Percentiles rank a stretch among this genome's conserved stretches.
Evolutionary conservation across 2,113 vertebrate genomes (phyloP).

Genomic region (Protobothrops mucrosquamatus): DNA sequence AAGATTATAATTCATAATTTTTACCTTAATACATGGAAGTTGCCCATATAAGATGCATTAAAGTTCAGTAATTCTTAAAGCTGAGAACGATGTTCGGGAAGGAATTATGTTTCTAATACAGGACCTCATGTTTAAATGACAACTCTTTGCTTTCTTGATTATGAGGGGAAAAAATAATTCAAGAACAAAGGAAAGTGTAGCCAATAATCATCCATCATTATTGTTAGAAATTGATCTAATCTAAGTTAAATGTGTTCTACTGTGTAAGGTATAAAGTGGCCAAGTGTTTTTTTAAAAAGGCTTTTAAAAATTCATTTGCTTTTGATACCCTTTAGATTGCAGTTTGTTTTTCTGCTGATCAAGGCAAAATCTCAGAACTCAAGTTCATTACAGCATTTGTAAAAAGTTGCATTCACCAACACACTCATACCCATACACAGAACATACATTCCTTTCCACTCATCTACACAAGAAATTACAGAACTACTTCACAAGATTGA

Average conservation of each 20-base stretch:
- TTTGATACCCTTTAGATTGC: conserved; percentile 40
- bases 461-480: conserved; percentile 70
- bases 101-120: conserved; percentile 49
- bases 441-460: conserved; percentile 60
- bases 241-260: conserved; percentile 33
- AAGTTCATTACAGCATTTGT: conserved; percentile 73
- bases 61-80: conserved; percentile 36
- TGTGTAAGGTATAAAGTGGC: conserved; percentile 44
- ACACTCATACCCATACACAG: conserved; percentile 54
- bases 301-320: conserved; percentile 50
- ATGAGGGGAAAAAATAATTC: conserved; percentile 35
- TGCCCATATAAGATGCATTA: conserved; percentile 26
- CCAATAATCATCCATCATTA: conserved; percentile 45
- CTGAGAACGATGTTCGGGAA: conserved; percentile 37
- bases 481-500: conserved; percentile 70
- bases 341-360: conserved; percentile 58
- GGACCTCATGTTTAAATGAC: conserved; percentile 46
- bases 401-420: conserved; percentile 63
- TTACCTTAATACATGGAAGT: conserved; percentile 28
- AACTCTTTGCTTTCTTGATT: conserved; percentile 38
- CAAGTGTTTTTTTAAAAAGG: conserved; percentile 47
- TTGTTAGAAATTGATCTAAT: conserved; percentile 33
- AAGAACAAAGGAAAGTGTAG: conserved; percentile 59
- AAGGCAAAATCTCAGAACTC: conserved; percentile 70
- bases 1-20: conserved; percentile 13